phyloP scores from a whole-genome alignment of 2,113 vertebrate genomes.

The Gnathonemus echidnorhynchus region DNA sequence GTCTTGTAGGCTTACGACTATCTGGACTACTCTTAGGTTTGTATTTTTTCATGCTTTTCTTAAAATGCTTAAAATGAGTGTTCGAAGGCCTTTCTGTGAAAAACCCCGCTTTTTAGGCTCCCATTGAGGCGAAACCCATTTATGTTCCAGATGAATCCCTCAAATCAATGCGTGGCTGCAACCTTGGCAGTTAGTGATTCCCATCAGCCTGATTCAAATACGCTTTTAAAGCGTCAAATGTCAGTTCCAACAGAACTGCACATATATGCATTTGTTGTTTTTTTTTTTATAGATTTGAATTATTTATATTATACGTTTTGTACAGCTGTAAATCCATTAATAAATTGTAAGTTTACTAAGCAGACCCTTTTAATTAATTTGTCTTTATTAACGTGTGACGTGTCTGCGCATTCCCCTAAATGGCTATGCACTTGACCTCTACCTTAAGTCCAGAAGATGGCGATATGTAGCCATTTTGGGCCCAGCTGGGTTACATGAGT shows the following conservation, averaged over 20 bases:
- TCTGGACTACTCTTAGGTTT: conserved; percentile 23
- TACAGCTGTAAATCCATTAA: conserved; percentile 59
- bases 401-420: neutral
- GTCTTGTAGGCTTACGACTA: neutral
- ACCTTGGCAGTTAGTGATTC: neutral
- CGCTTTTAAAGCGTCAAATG: neutral
- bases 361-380: neutral
- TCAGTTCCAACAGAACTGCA: neutral
- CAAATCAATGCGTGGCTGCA: neutral
- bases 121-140: neutral
- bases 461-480: neutral
- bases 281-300: conserved; percentile 37
- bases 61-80: neutral
- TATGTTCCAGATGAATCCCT: neutral
- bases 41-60: conserved; percentile 21
- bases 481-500: neutral
- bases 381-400: neutral
- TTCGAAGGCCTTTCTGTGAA: neutral
- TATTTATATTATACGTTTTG: conserved; percentile 55
- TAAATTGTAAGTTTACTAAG: conserved; percentile 43
- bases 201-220: conserved; percentile 33
- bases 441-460: neutral
- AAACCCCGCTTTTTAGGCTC: neutral
- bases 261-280: conserved; percentile 12
- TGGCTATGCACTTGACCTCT: neutral